phyloP scores from a whole-genome alignment of 2,113 vertebrate species.

The Oncorhynchus masou region DNA sequence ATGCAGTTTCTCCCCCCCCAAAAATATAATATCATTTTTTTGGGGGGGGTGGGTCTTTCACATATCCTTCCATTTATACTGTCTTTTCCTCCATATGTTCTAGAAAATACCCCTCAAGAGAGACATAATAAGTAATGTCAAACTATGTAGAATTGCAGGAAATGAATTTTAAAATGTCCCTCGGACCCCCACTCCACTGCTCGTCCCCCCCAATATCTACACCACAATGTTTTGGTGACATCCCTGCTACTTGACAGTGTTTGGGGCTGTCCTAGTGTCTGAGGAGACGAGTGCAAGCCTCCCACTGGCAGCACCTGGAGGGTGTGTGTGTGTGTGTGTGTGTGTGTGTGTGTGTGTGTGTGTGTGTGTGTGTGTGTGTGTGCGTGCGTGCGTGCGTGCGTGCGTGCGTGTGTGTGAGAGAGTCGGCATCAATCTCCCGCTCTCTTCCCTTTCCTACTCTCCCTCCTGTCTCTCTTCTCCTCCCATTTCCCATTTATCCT shows the following conservation, averaged over 20 bases:
- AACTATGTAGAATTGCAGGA: too few species aligned
- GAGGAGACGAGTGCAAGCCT: conserved; percentile 27
- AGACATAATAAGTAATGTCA: too few species aligned
- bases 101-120: too few species aligned
- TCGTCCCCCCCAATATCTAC: too few species aligned
- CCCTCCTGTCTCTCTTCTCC: neutral
- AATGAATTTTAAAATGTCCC: too few species aligned
- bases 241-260: conserved; percentile 37
- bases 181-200: too few species aligned
- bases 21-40: too few species aligned
- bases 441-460: neutral
- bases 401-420: neutral
- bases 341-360: conserved; percentile 4
- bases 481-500: conserved; percentile 21
- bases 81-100: too few species aligned
- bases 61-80: too few species aligned
- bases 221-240: conserved; percentile 4
- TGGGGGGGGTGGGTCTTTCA: too few species aligned
- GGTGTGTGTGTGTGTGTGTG: conserved; percentile 8
- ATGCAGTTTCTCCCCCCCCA: too few species aligned
- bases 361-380: conserved; percentile 10
- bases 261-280: conserved; percentile 21
- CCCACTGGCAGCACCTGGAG: conserved; percentile 17
- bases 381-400: conserved; percentile 2
- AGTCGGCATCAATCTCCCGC: conserved; percentile 4